Evolutionary conservation across 2,888 invertebrate genomes (phyloP).

Genomic region (Cynaeus angustus): DNA sequence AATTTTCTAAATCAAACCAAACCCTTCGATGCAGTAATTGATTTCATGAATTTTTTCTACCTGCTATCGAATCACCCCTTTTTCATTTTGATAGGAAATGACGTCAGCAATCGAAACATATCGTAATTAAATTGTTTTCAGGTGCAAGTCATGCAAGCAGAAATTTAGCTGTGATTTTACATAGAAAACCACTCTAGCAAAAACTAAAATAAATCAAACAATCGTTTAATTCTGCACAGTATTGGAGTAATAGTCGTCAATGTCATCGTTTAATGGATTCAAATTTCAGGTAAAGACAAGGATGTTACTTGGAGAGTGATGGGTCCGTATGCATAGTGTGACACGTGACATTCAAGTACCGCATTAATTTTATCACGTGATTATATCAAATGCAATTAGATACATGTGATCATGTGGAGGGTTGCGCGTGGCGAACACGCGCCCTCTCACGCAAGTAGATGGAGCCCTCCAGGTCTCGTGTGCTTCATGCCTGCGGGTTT

Average conservation of each 20-base stretch:
- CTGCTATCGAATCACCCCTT: conserved; percentile 9
- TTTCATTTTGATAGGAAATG: conserved; percentile 38
- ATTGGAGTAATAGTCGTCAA: too few species aligned
- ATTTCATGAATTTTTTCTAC: conserved; percentile 24
- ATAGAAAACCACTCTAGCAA: background rate
- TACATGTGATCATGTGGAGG: conserved; percentile 63
- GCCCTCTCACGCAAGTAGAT: conserved; percentile 56
- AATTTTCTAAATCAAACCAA: conserved; percentile 5
- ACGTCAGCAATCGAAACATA: conserved; percentile 47
- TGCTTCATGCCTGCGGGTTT: conserved; percentile 52
- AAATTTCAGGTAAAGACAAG: conserved; percentile 14
- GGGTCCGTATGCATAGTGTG: conserved; percentile 32
- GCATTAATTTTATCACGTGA: conserved; percentile 70
- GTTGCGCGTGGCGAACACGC: conserved; percentile 61
- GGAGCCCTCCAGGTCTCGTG: conserved; percentile 43
- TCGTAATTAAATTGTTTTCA: conserved; percentile 47
- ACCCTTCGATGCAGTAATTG: conserved; percentile 7
- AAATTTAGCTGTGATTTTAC: conserved; percentile 27
- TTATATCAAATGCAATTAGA: conserved; percentile 69
- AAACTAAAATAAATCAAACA: conserved; percentile 1
- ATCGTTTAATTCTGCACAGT: too few species aligned
- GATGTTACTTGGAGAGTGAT: conserved; percentile 17
- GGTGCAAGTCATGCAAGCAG: conserved; percentile 45
- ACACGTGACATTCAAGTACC: conserved; percentile 67
- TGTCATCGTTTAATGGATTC: background rate